Evolutionary conservation across 2,113 vertebrate species (phyloP).

Genomic region (Solea solea): DNA sequence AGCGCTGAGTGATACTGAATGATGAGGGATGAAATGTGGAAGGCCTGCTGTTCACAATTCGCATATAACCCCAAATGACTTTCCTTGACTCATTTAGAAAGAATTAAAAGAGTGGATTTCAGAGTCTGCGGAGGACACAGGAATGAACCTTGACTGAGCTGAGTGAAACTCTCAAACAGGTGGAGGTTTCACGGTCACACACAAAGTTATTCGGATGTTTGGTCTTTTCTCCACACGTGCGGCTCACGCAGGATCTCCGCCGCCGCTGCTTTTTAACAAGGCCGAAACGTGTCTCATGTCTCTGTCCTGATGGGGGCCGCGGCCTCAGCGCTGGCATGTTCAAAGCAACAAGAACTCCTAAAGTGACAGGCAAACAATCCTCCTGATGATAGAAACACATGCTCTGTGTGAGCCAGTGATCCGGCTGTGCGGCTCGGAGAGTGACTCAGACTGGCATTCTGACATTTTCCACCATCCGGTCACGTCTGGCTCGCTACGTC

Average conservation of each 20-base stretch:
- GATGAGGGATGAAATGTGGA: neutral
- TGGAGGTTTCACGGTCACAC: conserved; percentile 37
- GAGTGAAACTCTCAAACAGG: conserved; percentile 62
- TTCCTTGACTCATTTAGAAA: no score
- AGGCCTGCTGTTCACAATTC: neutral
- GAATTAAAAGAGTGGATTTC: neutral
- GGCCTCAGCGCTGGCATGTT: conserved; percentile 36
- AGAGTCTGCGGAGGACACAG: neutral
- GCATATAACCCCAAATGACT: no score
- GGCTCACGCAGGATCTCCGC: conserved; percentile 15
- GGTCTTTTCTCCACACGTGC: conserved; percentile 48
- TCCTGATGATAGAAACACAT: conserved; percentile 78
- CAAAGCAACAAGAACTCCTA: conserved; percentile 59
- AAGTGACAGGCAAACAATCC: conserved; percentile 61
- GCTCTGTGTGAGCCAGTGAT: conserved; percentile 56
- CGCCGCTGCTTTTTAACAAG: conserved; percentile 51
- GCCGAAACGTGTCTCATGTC: conserved; percentile 56
- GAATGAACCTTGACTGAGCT: conserved; percentile 33
- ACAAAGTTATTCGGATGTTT: conserved; percentile 43
- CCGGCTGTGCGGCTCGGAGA: conserved; percentile 48
- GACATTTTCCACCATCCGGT: conserved; percentile 42
- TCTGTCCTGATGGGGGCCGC: conserved; percentile 24
- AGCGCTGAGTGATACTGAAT: conserved; percentile 24
- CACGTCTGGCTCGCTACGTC: conserved; percentile 8
- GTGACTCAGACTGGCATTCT: conserved; percentile 60